These are phyloP conservation scores for Oenanthe oenanthe DNA, from an alignment of 2,113 vertebrate species.

Conservation along the genomic window DNA sequence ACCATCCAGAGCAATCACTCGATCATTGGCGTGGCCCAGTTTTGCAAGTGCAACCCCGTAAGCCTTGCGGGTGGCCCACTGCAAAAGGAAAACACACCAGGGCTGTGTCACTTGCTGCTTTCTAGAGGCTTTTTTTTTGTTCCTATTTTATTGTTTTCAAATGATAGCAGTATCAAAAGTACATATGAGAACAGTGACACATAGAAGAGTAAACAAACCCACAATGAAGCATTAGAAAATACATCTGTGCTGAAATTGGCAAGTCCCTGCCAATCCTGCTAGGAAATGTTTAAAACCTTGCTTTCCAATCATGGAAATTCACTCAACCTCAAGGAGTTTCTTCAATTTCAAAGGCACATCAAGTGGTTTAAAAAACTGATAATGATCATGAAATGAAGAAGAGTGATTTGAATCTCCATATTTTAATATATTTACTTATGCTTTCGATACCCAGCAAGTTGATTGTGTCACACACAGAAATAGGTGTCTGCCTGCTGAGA, in stretches of 20 bases:
- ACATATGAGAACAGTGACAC: not conserved
- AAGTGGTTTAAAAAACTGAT: not conserved
- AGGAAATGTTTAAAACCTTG: not conserved
- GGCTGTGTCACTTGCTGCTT: not conserved
- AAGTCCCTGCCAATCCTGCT: not conserved
- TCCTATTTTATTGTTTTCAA: not conserved
- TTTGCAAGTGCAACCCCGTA: conserved; percentile 90
- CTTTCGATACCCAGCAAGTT: not conserved
- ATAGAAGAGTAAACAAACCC: not conserved
- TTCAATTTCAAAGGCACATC: not conserved
- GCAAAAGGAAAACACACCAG: not conserved
- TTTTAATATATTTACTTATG: not conserved
- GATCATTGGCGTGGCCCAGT: conserved; percentile 87
- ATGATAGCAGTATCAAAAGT: not conserved
- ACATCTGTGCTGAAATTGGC: not conserved
- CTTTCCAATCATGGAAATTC: not conserved
- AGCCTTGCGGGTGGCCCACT: conserved; percentile 93
- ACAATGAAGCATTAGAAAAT: not conserved
- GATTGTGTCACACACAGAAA: not conserved
- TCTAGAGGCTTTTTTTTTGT: not conserved
- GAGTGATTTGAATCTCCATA: not conserved
- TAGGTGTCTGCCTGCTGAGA: not conserved
- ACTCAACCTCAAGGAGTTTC: not conserved
- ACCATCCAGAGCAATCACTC: conserved; percentile 88
- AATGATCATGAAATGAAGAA: not conserved